phyloP scores from a whole-genome alignment of 2,113 vertebrate species.

The Pluvialis apricaria region DNA sequence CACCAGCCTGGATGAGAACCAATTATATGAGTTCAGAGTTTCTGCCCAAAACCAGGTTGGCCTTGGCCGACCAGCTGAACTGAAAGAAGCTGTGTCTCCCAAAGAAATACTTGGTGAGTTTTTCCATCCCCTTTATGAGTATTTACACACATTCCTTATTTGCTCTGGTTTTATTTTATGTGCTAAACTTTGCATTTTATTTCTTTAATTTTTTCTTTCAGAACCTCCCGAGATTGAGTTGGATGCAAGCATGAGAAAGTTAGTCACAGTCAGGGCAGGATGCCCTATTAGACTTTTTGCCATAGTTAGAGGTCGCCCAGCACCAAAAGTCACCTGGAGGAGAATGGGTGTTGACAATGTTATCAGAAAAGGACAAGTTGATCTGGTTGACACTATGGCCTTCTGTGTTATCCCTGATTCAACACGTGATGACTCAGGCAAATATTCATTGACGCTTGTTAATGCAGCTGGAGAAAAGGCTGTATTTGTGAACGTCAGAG shows the following conservation, averaged over 20 bases:
- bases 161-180: not conserved
- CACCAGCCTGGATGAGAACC: conserved; percentile 85
- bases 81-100: conserved; percentile 87
- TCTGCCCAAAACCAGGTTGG: conserved; percentile 98
- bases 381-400: conserved; percentile 97
- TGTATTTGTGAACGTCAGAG: conserved; percentile 93
- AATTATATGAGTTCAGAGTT: conserved; percentile 93
- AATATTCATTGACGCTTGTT: conserved; percentile 90
- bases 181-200: not conserved
- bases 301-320: conserved; percentile 89
- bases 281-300: conserved; percentile 96
- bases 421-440: conserved; percentile 93
- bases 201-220: conserved; percentile 67
- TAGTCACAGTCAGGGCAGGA: conserved; percentile 90
- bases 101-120: conserved; percentile 91
- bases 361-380: conserved; percentile 91
- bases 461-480: conserved; percentile 95
- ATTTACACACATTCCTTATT: not conserved
- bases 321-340: conserved; percentile 91
- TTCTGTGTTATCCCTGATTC: conserved; percentile 94
- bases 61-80: conserved; percentile 88
- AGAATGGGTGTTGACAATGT: conserved; percentile 97
- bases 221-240: conserved; percentile 92
- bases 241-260: conserved; percentile 91
- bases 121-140: not conserved